A percentile compares a stretch with the other conserved stretches of the same genome.
Evolutionary conservation across 2,888 invertebrate genomes (phyloP).

Genomic region (Hetaerina titia): DNA sequence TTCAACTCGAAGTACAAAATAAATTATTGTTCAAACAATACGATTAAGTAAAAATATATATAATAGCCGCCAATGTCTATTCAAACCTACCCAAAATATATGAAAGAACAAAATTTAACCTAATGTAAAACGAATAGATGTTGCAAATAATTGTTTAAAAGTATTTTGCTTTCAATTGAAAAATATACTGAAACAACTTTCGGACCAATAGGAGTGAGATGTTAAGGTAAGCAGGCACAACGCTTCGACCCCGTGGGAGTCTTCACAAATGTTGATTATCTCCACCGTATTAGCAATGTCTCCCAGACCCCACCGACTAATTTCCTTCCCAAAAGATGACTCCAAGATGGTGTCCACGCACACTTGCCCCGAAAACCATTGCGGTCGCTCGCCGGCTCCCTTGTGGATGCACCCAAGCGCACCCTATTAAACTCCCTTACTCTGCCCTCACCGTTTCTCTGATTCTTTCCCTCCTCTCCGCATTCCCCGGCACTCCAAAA

Average conservation of each 20-base stretch:
- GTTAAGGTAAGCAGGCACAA: not conserved
- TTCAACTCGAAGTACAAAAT: too few relatives aligned
- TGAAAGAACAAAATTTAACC: too few relatives aligned
- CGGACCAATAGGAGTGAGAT: too few relatives aligned
- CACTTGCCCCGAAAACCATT: not conserved
- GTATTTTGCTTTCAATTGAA: too few relatives aligned
- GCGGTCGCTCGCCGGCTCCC: slow-evolving; percentile 8
- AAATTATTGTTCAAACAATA: too few relatives aligned
- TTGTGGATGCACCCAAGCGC: slow-evolving; percentile 15
- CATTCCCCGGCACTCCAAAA: not conserved
- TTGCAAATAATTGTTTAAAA: too few relatives aligned
- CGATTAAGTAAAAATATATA: too few relatives aligned
- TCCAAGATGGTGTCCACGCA: slow-evolving; percentile 9
- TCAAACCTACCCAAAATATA: too few relatives aligned
- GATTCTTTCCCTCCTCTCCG: not conserved
- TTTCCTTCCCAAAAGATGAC: not conserved
- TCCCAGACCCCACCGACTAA: not conserved
- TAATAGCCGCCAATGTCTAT: too few relatives aligned
- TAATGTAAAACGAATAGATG: too few relatives aligned
- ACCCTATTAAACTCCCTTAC: slow-evolving; percentile 8
- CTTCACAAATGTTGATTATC: not conserved
- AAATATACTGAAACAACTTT: too few relatives aligned
- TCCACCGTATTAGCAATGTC: not conserved
- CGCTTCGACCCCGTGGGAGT: not conserved
- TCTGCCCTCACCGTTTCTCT: not conserved